A percentile compares a stretch with the other conserved stretches of the same genome.
Evolutionary conservation across 2,797 vertebrate species (phyloP).

Genomic region (Notoglanidium macrostoma): DNA sequence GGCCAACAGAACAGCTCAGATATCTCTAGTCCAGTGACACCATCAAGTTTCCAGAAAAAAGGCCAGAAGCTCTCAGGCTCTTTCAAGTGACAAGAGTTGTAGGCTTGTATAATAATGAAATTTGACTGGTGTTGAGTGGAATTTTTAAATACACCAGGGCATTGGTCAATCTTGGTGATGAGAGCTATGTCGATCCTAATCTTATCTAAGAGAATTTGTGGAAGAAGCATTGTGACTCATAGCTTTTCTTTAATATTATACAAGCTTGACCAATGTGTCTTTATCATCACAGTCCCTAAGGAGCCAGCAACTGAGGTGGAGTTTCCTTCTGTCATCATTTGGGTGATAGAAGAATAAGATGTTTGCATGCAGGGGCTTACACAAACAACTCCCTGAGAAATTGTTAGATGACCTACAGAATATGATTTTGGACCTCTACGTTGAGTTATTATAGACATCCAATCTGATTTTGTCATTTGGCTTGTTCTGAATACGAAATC

Average conservation of each 20-base stretch:
- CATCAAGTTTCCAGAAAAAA: conserved; percentile 6
- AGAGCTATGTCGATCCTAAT: not conserved
- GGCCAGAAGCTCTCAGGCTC: not conserved
- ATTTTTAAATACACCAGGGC: not conserved
- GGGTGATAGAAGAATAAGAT: conserved; percentile 1
- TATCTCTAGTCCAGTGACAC: not conserved
- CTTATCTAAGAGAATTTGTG: not conserved
- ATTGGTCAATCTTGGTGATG: not conserved
- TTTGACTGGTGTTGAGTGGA: not conserved
- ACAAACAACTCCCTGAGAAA: conserved; percentile 6
- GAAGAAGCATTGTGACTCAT: not conserved
- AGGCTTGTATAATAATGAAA: not conserved
- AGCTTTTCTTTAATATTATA: not conserved
- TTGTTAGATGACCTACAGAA: not conserved
- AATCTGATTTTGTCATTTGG: not conserved
- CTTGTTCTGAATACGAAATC: conserved; percentile 1
- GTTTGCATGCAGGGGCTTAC: conserved; percentile 10
- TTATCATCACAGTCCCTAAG: conserved; percentile 15
- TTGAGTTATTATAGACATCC: not conserved
- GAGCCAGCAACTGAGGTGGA: conserved; percentile 19
- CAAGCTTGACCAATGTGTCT: conserved; percentile 18
- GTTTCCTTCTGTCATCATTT: conserved; percentile 21
- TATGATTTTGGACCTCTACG: not conserved
- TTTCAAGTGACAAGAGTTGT: not conserved
- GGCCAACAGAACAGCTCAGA: not conserved